Conservation (phyloP, 2,888 invertebrate genomes). For the Tenodera sinensis region DNA sequence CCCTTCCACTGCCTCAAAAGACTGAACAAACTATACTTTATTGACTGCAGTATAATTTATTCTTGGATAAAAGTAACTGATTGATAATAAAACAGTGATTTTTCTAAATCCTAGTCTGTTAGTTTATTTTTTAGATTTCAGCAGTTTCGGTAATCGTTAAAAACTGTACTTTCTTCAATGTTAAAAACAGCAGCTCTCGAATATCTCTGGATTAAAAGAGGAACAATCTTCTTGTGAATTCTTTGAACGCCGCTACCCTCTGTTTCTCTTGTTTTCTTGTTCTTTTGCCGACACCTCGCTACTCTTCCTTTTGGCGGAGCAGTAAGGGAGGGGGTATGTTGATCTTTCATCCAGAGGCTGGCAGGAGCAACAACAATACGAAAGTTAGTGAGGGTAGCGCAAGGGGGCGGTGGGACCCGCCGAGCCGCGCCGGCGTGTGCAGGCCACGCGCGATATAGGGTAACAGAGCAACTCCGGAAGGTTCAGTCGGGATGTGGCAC, state of each 20-base stretch:
- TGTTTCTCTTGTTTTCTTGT: background rate
- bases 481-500: constrained; percentile 6
- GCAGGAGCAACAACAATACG: background rate
- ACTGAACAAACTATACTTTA: too few species aligned
- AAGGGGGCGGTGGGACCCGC: background rate
- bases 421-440: background rate
- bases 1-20: too few species aligned
- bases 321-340: background rate
- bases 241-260: background rate
- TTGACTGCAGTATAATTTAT: too few species aligned
- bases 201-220: background rate
- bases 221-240: background rate
- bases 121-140: too few species aligned
- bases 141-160: too few species aligned
- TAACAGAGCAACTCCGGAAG: background rate
- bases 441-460: background rate
- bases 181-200: too few species aligned
- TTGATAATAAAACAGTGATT: too few species aligned
- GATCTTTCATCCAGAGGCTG: background rate
- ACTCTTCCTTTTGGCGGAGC: background rate
- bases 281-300: background rate
- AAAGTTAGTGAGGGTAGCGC: background rate
- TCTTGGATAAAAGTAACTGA: too few species aligned
- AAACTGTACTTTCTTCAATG: too few species aligned
- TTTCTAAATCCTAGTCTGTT: too few species aligned